phyloP scores from a whole-genome alignment of 2,888 invertebrate genomes.

The Campaea margaritaria region DNA sequence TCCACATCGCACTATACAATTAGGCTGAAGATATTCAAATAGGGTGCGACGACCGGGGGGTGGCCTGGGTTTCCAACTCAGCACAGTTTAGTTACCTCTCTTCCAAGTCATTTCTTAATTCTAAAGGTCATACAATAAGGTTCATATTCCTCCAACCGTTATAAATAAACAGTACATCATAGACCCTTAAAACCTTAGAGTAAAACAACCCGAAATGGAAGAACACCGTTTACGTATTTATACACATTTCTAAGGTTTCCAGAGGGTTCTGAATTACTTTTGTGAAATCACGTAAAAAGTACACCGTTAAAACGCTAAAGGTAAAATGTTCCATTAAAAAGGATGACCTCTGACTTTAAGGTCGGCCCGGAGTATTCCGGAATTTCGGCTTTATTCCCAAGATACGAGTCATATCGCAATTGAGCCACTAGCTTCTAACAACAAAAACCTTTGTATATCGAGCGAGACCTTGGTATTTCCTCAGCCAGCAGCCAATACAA shows the following conservation, averaged over 20 bases:
- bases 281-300: too few species aligned
- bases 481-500: background rate
- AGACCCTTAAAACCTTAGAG: background rate
- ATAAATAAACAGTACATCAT: background rate
- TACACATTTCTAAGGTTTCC: background rate
- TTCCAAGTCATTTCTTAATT: conserved; percentile 2
- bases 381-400: too few species aligned
- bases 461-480: background rate
- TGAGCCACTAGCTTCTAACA: background rate
- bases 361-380: too few species aligned
- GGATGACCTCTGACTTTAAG: too few species aligned
- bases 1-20: conserved; percentile 1
- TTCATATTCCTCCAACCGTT: conserved; percentile 1
- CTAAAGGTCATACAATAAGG: conserved; percentile 3
- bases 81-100: conserved; percentile 9
- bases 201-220: background rate
- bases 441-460: conserved; percentile 2
- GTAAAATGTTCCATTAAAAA: too few species aligned
- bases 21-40: conserved; percentile 4
- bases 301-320: too few species aligned
- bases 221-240: background rate
- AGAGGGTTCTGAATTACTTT: too few species aligned
- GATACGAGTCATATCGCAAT: too few species aligned
- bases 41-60: conserved; percentile 11
- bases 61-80: background rate